phyloP scores from a whole-genome alignment of 1,140 invertebrate species.

The Galleria mellonella region DNA sequence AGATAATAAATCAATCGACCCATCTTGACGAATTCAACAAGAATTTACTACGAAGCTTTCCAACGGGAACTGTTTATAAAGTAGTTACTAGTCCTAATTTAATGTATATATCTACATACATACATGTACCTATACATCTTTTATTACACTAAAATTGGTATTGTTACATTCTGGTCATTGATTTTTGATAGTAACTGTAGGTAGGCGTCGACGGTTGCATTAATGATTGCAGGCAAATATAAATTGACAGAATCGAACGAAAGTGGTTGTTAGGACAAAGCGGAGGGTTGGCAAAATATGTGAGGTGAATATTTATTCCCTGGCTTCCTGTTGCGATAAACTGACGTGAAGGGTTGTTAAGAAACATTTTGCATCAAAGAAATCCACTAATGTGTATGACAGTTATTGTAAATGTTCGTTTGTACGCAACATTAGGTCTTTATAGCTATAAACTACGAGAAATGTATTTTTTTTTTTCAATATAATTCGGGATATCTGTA shows the following conservation, averaged over 20 bases:
- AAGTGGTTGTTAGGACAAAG: constrained; percentile 54
- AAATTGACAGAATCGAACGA: constrained; percentile 60
- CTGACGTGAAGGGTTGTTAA: constrained; percentile 12
- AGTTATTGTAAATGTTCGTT: constrained; percentile 2
- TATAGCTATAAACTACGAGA: too few species aligned
- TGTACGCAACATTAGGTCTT: neutral
- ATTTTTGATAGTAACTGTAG: constrained; percentile 1
- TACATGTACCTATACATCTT: too few species aligned
- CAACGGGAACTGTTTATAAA: too few species aligned
- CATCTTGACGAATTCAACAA: too few species aligned
- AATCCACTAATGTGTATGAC: constrained; percentile 2
- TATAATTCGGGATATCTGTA: too few species aligned
- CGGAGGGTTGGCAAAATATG: constrained; percentile 36
- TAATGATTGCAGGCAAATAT: constrained; percentile 63
- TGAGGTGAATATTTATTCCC: constrained; percentile 51
- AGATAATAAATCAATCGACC: too few species aligned
- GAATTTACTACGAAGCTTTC: too few species aligned
- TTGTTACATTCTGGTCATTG: too few species aligned
- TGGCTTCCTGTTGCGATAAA: constrained; percentile 5
- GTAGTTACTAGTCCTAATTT: too few species aligned
- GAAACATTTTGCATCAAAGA: constrained; percentile 8
- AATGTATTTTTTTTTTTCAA: too few species aligned
- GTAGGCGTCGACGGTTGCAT: constrained; percentile 35
- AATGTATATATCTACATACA: too few species aligned
- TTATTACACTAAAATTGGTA: too few species aligned